Conservation (phyloP, 2,797 vertebrate species). For the Enteromius afrohamiltoni region DNA sequence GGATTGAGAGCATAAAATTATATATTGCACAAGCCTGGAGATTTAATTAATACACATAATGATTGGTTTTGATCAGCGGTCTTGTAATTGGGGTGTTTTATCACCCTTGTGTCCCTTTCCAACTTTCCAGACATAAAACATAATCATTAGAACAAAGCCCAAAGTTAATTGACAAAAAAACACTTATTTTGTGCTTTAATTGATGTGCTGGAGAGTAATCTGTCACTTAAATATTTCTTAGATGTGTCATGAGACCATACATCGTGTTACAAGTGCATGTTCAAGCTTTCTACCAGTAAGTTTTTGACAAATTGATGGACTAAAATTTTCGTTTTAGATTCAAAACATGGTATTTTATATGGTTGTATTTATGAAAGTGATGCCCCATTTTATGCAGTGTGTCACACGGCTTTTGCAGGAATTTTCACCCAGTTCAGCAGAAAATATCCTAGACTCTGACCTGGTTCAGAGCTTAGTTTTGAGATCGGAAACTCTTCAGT, state of each 20-base stretch:
- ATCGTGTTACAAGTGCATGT: background rate
- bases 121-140: slow-evolving; percentile 1
- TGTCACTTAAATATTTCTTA: background rate
- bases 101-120: background rate
- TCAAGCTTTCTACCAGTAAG: background rate
- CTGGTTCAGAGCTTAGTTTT: background rate
- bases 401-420: background rate
- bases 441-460: background rate
- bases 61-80: slow-evolving; percentile 28
- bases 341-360: background rate
- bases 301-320: background rate
- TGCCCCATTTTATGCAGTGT: background rate
- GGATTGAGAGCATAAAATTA: slow-evolving; percentile 33
- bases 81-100: slow-evolving; percentile 37
- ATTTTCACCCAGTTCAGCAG: background rate
- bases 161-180: background rate
- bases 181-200: background rate
- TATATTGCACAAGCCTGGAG: slow-evolving; percentile 22
- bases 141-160: background rate
- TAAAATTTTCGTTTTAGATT: slow-evolving; percentile 5
- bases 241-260: background rate
- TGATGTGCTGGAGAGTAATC: background rate
- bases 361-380: slow-evolving; percentile 9
- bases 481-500: background rate
- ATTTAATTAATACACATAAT: slow-evolving; percentile 45